Evolutionary conservation across 2,797 vertebrate species (phyloP).

Genomic region (Artibeus jamaicensis): DNA sequence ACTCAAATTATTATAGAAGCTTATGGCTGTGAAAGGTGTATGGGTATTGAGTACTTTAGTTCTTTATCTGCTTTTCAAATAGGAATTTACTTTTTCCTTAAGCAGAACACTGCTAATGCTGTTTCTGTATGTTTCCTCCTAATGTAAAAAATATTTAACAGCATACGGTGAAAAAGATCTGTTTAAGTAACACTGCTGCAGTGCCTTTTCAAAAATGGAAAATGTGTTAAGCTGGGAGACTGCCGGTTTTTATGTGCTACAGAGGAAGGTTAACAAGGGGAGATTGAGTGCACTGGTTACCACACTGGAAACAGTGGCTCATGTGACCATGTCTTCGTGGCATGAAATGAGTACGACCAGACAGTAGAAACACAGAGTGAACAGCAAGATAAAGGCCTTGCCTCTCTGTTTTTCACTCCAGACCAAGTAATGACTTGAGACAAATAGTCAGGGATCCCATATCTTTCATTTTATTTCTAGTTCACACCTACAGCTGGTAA

Average conservation of each 20-base stretch:
- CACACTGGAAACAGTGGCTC: background rate
- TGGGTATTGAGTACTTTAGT: background rate
- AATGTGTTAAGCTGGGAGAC: background rate
- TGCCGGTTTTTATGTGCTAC: background rate
- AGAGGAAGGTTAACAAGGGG: background rate
- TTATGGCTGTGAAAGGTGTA: background rate
- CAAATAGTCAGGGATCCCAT: background rate
- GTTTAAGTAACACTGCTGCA: background rate
- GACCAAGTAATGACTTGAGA: background rate
- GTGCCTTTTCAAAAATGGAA: background rate
- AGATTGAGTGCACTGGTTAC: background rate
- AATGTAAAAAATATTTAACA: background rate
- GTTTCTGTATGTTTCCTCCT: background rate
- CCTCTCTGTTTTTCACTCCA: background rate
- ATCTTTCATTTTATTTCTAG: background rate
- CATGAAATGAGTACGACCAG: background rate
- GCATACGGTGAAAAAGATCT: background rate
- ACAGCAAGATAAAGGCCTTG: background rate
- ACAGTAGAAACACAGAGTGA: background rate
- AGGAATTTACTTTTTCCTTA: background rate
- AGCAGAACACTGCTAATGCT: background rate
- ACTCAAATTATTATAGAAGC: constrained; percentile 3
- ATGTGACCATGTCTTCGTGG: background rate
- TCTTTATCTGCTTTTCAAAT: background rate
- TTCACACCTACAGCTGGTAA: background rate